phyloP scores from a whole-genome alignment of 2,797 vertebrate species.

The Monodelphis domestica region DNA sequence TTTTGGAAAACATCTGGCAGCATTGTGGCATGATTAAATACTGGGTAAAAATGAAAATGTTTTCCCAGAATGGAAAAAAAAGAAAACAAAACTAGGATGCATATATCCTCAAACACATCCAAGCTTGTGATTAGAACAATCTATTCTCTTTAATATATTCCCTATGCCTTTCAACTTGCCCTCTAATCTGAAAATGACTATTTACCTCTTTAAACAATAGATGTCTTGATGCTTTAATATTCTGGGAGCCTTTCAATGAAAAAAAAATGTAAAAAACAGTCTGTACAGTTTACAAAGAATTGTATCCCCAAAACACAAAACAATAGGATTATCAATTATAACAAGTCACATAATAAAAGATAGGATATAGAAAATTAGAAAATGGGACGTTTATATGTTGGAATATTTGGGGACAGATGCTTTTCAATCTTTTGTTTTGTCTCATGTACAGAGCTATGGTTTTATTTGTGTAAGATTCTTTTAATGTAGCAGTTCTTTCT shows the following conservation, averaged over 20 bases:
- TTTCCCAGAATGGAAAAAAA: background rate
- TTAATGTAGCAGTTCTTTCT: background rate
- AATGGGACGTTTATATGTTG: background rate
- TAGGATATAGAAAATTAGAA: background rate
- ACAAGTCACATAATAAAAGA: background rate
- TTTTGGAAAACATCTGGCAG: background rate
- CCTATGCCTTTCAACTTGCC: background rate
- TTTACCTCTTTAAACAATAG: background rate
- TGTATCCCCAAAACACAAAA: background rate
- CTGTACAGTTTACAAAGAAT: background rate
- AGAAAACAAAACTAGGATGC: background rate
- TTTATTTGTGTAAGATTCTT: background rate
- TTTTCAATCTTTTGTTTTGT: background rate
- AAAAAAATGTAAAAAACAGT: background rate
- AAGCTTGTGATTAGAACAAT: background rate
- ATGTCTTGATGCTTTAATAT: background rate
- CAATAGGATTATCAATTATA: background rate
- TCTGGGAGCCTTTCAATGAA: background rate
- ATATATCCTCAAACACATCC: background rate
- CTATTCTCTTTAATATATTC: background rate
- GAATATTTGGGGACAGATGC: slow-evolving; percentile 37
- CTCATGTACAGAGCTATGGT: background rate
- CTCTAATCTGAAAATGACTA: background rate
- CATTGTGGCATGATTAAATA: background rate
- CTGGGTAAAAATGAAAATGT: background rate